phyloP scores from a whole-genome alignment of 1,140 invertebrate genomes.

The Tetramorium alpestre region DNA sequence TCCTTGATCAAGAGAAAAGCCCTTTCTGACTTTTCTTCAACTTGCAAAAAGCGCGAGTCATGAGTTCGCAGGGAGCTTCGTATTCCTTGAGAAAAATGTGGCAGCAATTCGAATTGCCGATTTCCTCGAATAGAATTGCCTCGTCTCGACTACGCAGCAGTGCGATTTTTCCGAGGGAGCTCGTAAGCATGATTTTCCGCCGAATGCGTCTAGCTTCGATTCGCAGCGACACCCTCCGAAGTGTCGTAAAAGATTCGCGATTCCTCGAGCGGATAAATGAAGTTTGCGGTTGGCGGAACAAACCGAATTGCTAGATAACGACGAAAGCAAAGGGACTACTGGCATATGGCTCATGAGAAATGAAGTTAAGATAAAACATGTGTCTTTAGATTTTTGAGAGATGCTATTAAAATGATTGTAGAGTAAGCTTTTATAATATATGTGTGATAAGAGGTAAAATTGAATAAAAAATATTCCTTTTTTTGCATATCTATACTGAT shows the following conservation, averaged over 20 bases:
- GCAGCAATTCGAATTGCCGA: conserved; percentile 44
- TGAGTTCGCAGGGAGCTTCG: conserved; percentile 18
- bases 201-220: conserved; percentile 49
- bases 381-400: not conserved
- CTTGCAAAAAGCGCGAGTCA: conserved; percentile 45
- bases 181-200: conserved; percentile 62
- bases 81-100: conserved; percentile 42
- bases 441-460: not conserved
- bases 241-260: conserved; percentile 50
- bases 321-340: not conserved
- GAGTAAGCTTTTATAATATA: not conserved
- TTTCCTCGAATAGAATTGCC: conserved; percentile 35
- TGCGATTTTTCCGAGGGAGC: conserved; percentile 49
- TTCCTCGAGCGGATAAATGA: conserved; percentile 52
- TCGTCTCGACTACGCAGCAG: conserved; percentile 30
- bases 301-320: conserved; percentile 50
- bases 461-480: not conserved
- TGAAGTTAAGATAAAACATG: conserved; percentile 20
- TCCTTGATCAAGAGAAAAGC: conserved; percentile 41
- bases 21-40: not conserved
- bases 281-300: conserved; percentile 48
- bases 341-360: conserved; percentile 1
- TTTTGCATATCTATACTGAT: not conserved
- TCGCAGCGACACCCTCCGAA: conserved; percentile 39
- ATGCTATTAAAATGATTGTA: not conserved